Evolutionary conservation across 2,113 vertebrate genomes (phyloP).

Genomic region (Plestiodon gilberti): DNA sequence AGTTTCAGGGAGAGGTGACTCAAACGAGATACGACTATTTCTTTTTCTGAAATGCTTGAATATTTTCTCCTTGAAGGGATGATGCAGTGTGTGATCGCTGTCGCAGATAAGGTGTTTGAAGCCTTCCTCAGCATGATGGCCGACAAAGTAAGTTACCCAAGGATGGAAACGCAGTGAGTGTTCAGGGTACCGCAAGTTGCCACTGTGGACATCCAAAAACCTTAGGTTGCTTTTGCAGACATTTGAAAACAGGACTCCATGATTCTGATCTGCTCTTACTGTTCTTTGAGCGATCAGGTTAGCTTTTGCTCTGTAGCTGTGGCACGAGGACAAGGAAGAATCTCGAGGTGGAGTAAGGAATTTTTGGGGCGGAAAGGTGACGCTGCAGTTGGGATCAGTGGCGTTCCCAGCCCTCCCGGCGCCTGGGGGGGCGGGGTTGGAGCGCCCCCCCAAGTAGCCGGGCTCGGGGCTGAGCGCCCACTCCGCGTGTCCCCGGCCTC

Average conservation of each 20-base stretch:
- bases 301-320: not conserved
- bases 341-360: too few relatives aligned
- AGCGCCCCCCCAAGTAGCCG: too few relatives aligned
- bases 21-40: constrained; percentile 18
- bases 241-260: not conserved
- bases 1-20: constrained; percentile 21
- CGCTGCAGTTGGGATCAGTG: too few relatives aligned
- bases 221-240: not conserved
- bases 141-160: constrained; percentile 85
- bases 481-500: too few relatives aligned
- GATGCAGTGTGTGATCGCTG: constrained; percentile 96
- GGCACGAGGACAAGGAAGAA: too few relatives aligned
- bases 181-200: not conserved
- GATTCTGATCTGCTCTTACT: not conserved
- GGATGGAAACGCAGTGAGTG: not conserved
- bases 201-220: not conserved
- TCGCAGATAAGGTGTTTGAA: constrained; percentile 95
- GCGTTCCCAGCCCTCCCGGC: too few relatives aligned
- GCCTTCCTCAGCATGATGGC: constrained; percentile 97
- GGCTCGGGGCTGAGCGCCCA: too few relatives aligned
- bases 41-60: constrained; percentile 13
- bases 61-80: constrained; percentile 81
- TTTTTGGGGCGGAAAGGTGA: too few relatives aligned
- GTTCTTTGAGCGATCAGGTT: not conserved
- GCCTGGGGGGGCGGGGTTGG: too few relatives aligned